A percentile compares a stretch with the other conserved stretches of the same genome.
phyloP scores from a whole-genome alignment of 2,113 vertebrate genomes.

The Blennius ocellaris region DNA sequence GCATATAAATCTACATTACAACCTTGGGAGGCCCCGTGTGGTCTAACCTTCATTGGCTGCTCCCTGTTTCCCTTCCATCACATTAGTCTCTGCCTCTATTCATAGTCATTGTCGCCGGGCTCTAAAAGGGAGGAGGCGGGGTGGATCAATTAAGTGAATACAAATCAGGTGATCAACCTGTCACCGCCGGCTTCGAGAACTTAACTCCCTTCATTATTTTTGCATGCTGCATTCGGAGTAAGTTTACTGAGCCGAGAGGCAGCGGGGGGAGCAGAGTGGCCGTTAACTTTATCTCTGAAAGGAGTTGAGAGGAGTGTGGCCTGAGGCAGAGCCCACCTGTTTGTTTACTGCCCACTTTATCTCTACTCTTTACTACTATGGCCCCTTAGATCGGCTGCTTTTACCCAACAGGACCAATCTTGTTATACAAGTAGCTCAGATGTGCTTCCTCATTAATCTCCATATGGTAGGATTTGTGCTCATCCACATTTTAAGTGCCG shows the following conservation, averaged over 20 bases:
- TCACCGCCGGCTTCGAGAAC: constrained; percentile 54
- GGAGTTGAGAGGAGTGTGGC: constrained; percentile 47
- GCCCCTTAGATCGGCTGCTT: constrained; percentile 28
- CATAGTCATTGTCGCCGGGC: constrained; percentile 68
- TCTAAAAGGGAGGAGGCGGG: constrained; percentile 12
- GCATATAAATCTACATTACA: constrained; percentile 68
- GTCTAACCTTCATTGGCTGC: constrained; percentile 67
- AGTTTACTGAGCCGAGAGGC: constrained; percentile 48
- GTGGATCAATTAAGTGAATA: constrained; percentile 66
- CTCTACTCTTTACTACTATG: constrained; percentile 44
- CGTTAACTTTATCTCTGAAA: constrained; percentile 55
- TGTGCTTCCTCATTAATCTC: constrained; percentile 10
- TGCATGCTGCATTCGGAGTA: constrained; percentile 44
- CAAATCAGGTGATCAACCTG: constrained; percentile 71
- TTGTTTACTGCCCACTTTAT: constrained; percentile 59
- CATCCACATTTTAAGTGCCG: neutral
- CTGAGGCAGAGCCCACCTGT: constrained; percentile 64
- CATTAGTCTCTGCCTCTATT: constrained; percentile 68
- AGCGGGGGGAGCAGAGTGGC: constrained; percentile 36
- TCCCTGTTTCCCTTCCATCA: constrained; percentile 39
- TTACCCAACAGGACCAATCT: constrained; percentile 15
- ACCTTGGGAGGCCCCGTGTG: constrained; percentile 63
- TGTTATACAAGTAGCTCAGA: constrained; percentile 16
- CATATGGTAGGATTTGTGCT: neutral
- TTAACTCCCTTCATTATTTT: constrained; percentile 67